Base-by-base conservation (phyloP, 2,888 invertebrate species). In the Nomada flava region DNA sequence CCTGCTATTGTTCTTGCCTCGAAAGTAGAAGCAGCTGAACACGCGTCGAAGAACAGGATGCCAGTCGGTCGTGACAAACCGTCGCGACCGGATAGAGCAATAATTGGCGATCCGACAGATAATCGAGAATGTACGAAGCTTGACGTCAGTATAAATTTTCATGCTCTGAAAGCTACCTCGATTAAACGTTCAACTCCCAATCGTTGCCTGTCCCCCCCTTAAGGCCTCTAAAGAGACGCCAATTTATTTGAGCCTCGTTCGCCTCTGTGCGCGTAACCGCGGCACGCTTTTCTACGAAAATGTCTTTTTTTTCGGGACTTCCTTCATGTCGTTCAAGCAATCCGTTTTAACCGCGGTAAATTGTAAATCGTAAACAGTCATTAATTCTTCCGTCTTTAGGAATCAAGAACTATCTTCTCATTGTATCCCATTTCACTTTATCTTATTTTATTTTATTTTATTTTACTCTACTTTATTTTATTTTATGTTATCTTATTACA, bases 11-110 rank as follows among this genome's bases (percentile, higher is more conserved):
- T 13, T 44, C 23, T n/a, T n/a, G 0, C 20, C 2, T 5, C 2
- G 10, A 53, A 59, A 63, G 52, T 72, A 29, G n/a, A 63, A 57
- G 47, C 47, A 55, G 53, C 29, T 53, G 18, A 72, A 44, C 36
- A 57, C n/a, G 26, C 52, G 60, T 50, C 44, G 47, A 53, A 62
- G 50, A 79, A 78, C 75, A 68, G 84, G 76, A 80, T 74, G 80
- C 57, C 69, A 68, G 50, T 29, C 74, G 59, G 62, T 77, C 67
- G 72, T 50, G 70, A 69, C 76, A 55, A 63, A 77, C 70, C 75
- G 83, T 86, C 79, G 62, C 77, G 76, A 82, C 86, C 84, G 88
- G 87, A 88, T 88, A 86, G n/a, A 81, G 82, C 77, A 88, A 88
- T 88, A 86, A 88, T 85, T 83, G 87, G 64, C 79, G 84, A 82